phyloP scores from a whole-genome alignment of 2,113 vertebrate species.

The Chamaea fasciata region DNA sequence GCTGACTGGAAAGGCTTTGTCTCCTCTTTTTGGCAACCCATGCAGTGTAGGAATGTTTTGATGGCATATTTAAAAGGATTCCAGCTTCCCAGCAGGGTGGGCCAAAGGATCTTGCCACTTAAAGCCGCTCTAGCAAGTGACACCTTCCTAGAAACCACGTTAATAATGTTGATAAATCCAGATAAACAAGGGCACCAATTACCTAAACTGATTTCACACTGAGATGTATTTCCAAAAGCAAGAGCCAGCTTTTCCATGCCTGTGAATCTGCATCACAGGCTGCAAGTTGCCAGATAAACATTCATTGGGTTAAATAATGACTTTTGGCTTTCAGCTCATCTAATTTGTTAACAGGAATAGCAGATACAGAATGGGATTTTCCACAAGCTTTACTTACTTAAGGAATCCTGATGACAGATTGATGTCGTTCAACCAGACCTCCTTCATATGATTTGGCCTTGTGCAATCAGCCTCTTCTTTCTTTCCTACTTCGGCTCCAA shows the following conservation, averaged over 20 bases:
- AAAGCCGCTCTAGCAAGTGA: not conserved
- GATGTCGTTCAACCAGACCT: not conserved
- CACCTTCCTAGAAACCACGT: constrained; percentile 30
- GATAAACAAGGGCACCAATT: not conserved
- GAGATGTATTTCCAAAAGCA: not conserved
- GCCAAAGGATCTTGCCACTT: not conserved
- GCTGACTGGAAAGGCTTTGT: not conserved
- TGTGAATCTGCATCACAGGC: not conserved
- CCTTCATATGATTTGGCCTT: not conserved
- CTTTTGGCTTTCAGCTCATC: not conserved
- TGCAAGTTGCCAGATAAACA: not conserved
- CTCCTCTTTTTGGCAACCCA: not conserved
- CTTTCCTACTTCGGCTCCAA: not conserved
- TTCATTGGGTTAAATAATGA: not conserved
- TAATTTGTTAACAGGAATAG: not conserved
- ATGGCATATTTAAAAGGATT: not conserved
- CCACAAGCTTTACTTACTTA: not conserved
- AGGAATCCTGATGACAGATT: not conserved
- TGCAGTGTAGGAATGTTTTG: not conserved
- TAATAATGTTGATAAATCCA: not conserved
- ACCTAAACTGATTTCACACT: not conserved
- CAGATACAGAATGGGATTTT: not conserved
- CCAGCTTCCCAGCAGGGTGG: not conserved
- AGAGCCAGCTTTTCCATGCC: not conserved
- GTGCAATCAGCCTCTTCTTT: not conserved